Evolutionary conservation across 2,797 vertebrate genomes (phyloP).

Genomic region (Ceryle rudis): DNA sequence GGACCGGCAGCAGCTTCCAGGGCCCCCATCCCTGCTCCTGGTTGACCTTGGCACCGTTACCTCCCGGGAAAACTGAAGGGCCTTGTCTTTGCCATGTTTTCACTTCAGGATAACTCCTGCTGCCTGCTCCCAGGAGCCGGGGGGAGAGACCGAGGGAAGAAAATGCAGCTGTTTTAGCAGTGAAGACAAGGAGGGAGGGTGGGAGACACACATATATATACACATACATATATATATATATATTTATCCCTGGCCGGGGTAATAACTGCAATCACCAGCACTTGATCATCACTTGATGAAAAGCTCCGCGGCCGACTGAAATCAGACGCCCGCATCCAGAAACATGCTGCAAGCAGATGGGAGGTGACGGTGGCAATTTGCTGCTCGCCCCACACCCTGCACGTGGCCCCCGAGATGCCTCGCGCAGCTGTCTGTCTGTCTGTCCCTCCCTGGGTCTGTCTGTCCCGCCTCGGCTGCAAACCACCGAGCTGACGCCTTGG

Average conservation of each 20-base stretch:
- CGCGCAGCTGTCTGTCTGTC: neutral
- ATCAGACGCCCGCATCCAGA: neutral
- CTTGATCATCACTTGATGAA: neutral
- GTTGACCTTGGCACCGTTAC: constrained; percentile 19
- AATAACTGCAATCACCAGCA: neutral
- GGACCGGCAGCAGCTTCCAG: neutral
- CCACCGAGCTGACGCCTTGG: fast-evolving
- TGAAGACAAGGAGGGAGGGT: neutral
- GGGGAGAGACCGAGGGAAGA: neutral
- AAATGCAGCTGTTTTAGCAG: neutral
- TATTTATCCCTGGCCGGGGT: neutral
- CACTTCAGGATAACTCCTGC: neutral
- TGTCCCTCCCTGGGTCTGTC: neutral
- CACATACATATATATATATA: fast-evolving
- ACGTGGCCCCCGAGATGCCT: neutral
- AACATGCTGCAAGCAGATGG: neutral
- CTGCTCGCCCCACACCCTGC: neutral
- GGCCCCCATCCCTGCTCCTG: neutral
- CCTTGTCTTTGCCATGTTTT: neutral
- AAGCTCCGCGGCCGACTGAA: neutral
- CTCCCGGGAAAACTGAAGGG: constrained; percentile 30
- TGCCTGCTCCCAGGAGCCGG: fast-evolving
- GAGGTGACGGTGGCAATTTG: neutral
- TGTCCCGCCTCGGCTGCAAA: neutral
- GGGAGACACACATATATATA: neutral